These are phyloP conservation scores for Brachyptera risi DNA, from an alignment of 2,888 invertebrate genomes.

Conservation along the genomic window DNA sequence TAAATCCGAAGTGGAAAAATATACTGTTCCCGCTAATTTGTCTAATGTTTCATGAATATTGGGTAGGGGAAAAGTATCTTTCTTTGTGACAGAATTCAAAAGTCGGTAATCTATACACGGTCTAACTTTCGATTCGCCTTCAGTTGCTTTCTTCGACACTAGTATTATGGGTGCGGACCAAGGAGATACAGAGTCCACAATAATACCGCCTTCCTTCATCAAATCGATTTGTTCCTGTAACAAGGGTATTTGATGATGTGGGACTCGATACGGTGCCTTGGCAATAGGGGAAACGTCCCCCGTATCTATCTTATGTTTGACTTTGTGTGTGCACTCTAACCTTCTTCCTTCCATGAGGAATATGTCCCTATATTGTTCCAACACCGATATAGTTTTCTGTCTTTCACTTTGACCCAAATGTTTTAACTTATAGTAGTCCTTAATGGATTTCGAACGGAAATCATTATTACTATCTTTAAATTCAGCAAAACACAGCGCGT, in stretches of 20 bases:
- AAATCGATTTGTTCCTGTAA: neutral
- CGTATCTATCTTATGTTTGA: neutral
- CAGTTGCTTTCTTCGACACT: neutral
- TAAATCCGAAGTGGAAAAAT: conserved; percentile 3
- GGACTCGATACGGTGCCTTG: neutral
- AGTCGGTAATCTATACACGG: neutral
- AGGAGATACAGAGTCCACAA: neutral
- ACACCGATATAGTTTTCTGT: neutral
- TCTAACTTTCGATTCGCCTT: neutral
- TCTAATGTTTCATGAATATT: neutral
- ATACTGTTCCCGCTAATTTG: neutral
- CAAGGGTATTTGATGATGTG: neutral
- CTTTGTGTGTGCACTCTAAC: neutral
- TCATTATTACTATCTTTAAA: neutral
- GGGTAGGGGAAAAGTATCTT: conserved; percentile 1
- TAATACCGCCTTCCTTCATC: neutral
- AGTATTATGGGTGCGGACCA: neutral
- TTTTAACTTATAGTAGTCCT: neutral
- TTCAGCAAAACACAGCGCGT: neutral
- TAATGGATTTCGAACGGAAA: neutral
- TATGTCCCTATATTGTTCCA: neutral
- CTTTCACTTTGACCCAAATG: neutral
- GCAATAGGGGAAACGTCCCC: neutral
- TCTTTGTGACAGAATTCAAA: neutral
- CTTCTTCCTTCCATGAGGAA: neutral